A percentile compares a stretch with the other conserved stretches of the same genome.
Conservation (phyloP, 2,797 vertebrate genomes). For the Arnoldichthys spilopterus region DNA sequence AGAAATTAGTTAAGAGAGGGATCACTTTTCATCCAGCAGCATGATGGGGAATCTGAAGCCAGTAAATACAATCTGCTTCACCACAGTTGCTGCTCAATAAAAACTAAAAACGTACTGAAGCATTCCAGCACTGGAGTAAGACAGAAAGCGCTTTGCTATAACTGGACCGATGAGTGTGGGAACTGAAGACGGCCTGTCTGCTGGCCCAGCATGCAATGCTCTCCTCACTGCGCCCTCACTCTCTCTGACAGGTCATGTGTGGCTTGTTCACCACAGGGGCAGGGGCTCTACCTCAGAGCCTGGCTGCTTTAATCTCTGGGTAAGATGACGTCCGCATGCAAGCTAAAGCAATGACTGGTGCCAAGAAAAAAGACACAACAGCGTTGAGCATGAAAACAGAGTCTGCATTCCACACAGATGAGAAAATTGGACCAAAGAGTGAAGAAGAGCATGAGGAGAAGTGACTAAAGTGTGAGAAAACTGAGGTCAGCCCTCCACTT, state of each 20-base stretch:
- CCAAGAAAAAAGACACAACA: constrained; percentile 62
- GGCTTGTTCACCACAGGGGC: constrained; percentile 48
- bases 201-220: constrained; percentile 44
- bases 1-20: constrained; percentile 31
- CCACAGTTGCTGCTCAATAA: constrained; percentile 34
- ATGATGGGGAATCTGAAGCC: constrained; percentile 18
- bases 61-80: constrained; percentile 33
- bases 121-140: constrained; percentile 28
- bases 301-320: constrained; percentile 43
- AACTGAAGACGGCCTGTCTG: constrained; percentile 47
- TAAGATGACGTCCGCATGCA: constrained; percentile 54
- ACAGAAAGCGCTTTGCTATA: constrained; percentile 39
- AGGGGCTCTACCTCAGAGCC: constrained; percentile 37
- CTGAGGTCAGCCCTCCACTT: constrained; percentile 48
- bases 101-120: constrained; percentile 23
- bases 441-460: constrained; percentile 28
- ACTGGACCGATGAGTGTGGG: constrained; percentile 42
- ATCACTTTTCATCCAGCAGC: constrained; percentile 32
- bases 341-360: constrained; percentile 36
- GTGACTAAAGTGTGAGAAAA: constrained; percentile 48
- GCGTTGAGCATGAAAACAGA: constrained; percentile 50
- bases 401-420: constrained; percentile 59
- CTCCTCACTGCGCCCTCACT: constrained; percentile 40
- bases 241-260: constrained; percentile 55
- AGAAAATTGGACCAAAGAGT: constrained; percentile 48